Evolutionary conservation across 1,140 invertebrate species (phyloP).

Genomic region (Ctenoplectra terminalis): DNA sequence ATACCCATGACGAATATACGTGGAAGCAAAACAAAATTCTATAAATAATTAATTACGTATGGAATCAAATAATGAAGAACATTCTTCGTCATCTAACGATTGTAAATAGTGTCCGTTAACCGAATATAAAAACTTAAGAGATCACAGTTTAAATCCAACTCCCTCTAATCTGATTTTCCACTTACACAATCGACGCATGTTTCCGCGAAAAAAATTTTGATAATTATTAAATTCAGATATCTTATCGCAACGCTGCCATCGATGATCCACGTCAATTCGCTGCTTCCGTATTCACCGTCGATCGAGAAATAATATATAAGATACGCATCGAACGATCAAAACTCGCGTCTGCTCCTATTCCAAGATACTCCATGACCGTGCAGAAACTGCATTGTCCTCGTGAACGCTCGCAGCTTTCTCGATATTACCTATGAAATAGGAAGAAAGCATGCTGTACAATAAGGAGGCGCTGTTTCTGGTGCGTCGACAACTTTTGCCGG

Average conservation of each 20-base stretch:
- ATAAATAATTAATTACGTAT: no score
- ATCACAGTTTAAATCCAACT: neutral
- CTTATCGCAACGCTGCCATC: no score
- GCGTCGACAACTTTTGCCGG: conserved; percentile 37
- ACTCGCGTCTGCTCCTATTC: neutral
- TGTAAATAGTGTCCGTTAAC: neutral
- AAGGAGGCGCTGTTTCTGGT: conserved; percentile 8
- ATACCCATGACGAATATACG: no score
- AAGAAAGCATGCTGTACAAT: neutral
- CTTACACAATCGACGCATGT: no score
- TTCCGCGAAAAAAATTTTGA: no score
- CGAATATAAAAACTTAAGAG: accelerated
- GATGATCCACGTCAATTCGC: no score
- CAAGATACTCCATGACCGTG: neutral
- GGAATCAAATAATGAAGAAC: no score
- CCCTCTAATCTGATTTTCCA: neutral
- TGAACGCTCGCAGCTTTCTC: neutral
- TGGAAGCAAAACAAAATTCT: no score
- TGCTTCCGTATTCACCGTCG: neutral
- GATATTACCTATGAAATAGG: conserved; percentile 31
- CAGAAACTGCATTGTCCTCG: neutral
- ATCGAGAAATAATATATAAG: neutral
- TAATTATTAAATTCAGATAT: no score
- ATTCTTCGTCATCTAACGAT: no score
- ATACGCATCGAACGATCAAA: neutral